Evolutionary conservation across 2,113 vertebrate genomes (phyloP).

Genomic region (Forbesichthys papilliferus): DNA sequence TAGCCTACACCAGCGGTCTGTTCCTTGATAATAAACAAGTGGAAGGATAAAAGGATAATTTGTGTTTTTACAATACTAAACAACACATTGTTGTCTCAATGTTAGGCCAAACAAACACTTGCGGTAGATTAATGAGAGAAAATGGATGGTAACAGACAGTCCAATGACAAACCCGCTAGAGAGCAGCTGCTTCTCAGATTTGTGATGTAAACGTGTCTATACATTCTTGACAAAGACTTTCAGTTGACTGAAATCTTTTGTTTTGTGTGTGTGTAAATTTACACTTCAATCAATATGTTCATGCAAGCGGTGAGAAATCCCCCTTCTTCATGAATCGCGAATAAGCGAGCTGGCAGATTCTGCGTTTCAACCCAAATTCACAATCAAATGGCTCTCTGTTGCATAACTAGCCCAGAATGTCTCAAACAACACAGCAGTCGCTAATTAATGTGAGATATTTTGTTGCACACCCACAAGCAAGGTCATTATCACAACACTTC

Average conservation of each 20-base stretch:
- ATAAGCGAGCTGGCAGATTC: conserved; percentile 10
- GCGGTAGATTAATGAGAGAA: conserved; percentile 30
- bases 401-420: conserved; percentile 57
- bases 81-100: background rate
- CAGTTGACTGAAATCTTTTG: too few species aligned
- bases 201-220: background rate
- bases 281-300: too few species aligned
- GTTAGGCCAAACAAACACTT: conserved; percentile 7
- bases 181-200: background rate
- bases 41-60: background rate
- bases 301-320: background rate
- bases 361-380: conserved; percentile 23
- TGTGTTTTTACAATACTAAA: background rate
- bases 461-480: conserved; percentile 53
- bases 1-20: too few species aligned
- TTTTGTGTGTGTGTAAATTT: too few species aligned
- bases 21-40: background rate
- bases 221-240: background rate
- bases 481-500: conserved; percentile 67
- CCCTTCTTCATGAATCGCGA: background rate
- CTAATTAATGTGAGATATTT: conserved; percentile 64
- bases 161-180: too few species aligned
- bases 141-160: conserved; percentile 14
- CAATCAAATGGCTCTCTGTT: conserved; percentile 28
- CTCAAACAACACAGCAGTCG: conserved; percentile 46